Percentiles rank a stretch among this genome's conserved stretches.
These are phyloP conservation scores for Bombus affinis DNA, from an alignment of 1,140 invertebrate genomes.

Conservation along the genomic window DNA sequence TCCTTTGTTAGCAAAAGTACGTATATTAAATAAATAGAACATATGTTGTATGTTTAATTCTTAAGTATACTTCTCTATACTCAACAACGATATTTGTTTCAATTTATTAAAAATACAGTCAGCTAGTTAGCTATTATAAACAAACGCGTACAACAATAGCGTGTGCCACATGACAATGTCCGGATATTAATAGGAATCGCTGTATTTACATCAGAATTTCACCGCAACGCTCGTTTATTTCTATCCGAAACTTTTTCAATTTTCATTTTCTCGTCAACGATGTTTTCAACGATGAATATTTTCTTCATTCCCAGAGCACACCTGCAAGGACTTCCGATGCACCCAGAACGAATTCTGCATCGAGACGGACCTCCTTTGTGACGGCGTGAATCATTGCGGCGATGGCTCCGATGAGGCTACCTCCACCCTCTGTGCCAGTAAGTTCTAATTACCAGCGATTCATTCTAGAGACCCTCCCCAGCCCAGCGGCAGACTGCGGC, in stretches of 20 bases:
- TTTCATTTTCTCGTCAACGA: background rate
- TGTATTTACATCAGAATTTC: too few species aligned
- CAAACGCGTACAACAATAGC: too few species aligned
- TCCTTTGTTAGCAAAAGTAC: too few species aligned
- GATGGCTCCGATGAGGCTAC: constrained; percentile 95
- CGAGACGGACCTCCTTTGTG: constrained; percentile 92
- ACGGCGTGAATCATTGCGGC: constrained; percentile 95
- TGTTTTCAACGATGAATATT: constrained; percentile 1
- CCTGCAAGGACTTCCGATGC: constrained; percentile 94
- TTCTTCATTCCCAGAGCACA: constrained; percentile 87
- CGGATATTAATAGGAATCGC: too few species aligned
- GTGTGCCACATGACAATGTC: too few species aligned
- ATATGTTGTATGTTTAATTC: too few species aligned
- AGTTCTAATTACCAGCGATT: constrained; percentile 77
- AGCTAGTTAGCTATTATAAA: too few species aligned
- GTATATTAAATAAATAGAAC: too few species aligned
- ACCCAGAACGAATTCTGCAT: constrained; percentile 94
- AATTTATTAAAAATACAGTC: too few species aligned
- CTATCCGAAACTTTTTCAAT: background rate
- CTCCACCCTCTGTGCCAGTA: constrained; percentile 91
- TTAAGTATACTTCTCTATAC: too few species aligned
- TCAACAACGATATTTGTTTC: too few species aligned
- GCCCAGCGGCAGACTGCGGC: background rate
- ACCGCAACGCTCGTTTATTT: too few species aligned
- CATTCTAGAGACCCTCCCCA: background rate